Percentiles rank a stretch among this genome's conserved stretches.
phyloP scores from a whole-genome alignment of 2,113 vertebrate genomes.

The Grammomys dolichurus region DNA sequence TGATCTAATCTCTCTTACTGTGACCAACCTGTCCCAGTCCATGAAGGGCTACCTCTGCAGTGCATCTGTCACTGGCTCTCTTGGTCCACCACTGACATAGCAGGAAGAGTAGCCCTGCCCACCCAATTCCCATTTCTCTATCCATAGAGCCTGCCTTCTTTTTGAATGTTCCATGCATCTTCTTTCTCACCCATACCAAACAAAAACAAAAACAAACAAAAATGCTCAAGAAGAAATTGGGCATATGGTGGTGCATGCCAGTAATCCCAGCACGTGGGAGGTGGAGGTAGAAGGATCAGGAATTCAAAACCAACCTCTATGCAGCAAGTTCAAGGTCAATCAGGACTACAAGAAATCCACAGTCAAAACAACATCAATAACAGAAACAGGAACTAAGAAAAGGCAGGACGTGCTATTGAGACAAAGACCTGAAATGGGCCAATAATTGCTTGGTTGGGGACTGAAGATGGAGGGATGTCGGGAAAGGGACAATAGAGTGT shows the following conservation, averaged over 20 bases:
- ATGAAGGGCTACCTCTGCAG: neutral
- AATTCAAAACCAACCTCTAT: neutral
- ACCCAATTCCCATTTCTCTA: neutral
- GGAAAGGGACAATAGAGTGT: neutral
- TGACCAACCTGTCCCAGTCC: neutral
- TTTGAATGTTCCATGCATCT: neutral
- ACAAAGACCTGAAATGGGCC: neutral
- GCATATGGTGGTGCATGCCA: neutral
- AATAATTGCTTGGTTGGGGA: neutral
- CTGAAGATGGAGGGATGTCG: neutral
- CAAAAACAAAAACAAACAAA: neutral
- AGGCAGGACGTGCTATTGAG: neutral
- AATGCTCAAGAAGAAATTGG: neutral
- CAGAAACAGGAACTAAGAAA: neutral
- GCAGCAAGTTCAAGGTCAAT: neutral
- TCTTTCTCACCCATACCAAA: neutral
- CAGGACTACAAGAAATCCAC: neutral
- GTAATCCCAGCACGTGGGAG: neutral
- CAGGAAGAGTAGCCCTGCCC: rapidly evolving
- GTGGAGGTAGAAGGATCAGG: neutral
- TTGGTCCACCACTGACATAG: neutral
- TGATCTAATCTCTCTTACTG: no score
- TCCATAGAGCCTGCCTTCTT: neutral
- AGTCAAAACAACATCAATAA: neutral
- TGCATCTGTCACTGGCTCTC: neutral